Percentiles rank a stretch among this genome's conserved stretches.
Evolutionary conservation across 2,797 vertebrate species (phyloP).

Genomic region (Manis javanica): DNA sequence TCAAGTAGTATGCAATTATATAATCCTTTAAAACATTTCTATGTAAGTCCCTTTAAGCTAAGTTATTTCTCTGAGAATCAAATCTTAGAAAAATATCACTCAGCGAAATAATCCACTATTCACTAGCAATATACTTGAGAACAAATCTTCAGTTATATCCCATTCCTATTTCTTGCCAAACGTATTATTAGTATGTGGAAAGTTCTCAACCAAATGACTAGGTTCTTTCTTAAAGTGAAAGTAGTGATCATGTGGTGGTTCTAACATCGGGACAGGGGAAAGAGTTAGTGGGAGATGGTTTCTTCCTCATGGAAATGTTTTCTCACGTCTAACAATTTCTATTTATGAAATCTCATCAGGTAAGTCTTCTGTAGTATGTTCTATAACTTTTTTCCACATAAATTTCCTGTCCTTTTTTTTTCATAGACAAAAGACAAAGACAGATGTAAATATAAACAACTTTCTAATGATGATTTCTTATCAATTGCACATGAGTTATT

Average conservation of each 20-base stretch:
- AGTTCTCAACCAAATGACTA: background rate
- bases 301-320: background rate
- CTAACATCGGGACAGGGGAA: rapidly evolving
- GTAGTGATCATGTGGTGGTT: background rate
- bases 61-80: constrained; percentile 24
- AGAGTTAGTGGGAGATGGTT: background rate
- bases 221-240: background rate
- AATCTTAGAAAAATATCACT: constrained; percentile 22
- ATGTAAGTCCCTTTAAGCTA: background rate
- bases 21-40: background rate
- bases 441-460: background rate
- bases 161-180: constrained; percentile 39
- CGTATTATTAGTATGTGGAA: constrained; percentile 24
- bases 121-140: constrained; percentile 28
- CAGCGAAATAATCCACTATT: constrained; percentile 55
- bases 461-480: constrained; percentile 18
- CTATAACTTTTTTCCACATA: background rate
- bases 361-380: background rate
- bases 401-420: background rate
- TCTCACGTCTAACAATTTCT: background rate
- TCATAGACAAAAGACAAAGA: background rate
- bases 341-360: background rate
- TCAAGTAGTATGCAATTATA: background rate
- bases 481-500: background rate
- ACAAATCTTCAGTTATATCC: constrained; percentile 49